phyloP scores from a whole-genome alignment of 2,888 invertebrate genomes.

The Agrochola lota region DNA sequence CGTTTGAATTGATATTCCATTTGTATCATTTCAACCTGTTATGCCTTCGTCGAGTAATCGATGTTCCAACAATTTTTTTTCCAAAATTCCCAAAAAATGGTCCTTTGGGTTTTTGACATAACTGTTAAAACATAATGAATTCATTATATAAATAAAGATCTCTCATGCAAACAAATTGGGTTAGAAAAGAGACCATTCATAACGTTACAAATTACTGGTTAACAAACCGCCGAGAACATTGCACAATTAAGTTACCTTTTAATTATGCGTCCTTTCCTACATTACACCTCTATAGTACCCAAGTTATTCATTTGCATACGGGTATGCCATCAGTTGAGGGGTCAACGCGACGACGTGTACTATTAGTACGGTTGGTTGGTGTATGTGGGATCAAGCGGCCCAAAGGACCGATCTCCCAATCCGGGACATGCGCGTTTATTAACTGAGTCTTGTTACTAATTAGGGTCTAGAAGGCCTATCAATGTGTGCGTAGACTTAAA shows the following conservation, averaged over 20 bases:
- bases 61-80: too few relatives aligned
- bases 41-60: not conserved
- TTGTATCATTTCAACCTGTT: not conserved
- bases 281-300: conserved; percentile 51
- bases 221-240: conserved; percentile 48
- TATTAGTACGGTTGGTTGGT: conserved; percentile 65
- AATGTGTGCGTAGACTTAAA: conserved; percentile 42
- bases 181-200: conserved; percentile 40
- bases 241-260: conserved; percentile 61
- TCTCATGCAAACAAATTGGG: conserved; percentile 34
- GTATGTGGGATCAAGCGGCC: conserved; percentile 63
- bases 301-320: conserved; percentile 67
- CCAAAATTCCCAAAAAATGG: not conserved
- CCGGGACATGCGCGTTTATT: conserved; percentile 68
- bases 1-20: not conserved
- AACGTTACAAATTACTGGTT: conserved; percentile 51
- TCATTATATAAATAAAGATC: conserved; percentile 32
- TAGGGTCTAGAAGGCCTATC: conserved; percentile 58
- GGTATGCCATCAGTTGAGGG: conserved; percentile 61
- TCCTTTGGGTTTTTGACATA: conserved; percentile 4
- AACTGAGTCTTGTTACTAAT: conserved; percentile 70
- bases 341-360: conserved; percentile 63
- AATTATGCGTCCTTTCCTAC: conserved; percentile 59
- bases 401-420: conserved; percentile 62
- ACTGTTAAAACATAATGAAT: conserved; percentile 11